Evolutionary conservation across 2,113 vertebrate species (phyloP).

Genomic region (Chamaea fasciata): DNA sequence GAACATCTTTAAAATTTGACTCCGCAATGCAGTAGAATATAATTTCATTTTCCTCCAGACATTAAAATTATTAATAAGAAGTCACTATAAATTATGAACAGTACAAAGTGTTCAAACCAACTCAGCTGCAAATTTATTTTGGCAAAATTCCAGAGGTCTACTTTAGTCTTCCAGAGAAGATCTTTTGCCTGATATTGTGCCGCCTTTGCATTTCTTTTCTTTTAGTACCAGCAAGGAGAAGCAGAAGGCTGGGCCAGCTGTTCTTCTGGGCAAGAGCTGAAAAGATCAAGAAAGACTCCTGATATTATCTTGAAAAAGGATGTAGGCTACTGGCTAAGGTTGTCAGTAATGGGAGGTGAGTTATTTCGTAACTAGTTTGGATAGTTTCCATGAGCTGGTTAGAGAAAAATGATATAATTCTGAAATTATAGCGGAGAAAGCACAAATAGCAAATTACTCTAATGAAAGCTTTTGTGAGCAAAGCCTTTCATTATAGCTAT

Average conservation of each 20-base stretch:
- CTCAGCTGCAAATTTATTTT: not conserved
- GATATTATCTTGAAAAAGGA: not conserved
- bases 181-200: not conserved
- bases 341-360: not conserved
- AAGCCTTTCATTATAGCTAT: not conserved
- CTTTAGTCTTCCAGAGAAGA: not conserved
- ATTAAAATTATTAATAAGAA: constrained; percentile 18
- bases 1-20: constrained; percentile 8
- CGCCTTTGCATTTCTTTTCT: not conserved
- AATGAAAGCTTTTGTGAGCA: not conserved
- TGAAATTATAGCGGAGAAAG: not conserved
- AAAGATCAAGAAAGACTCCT: not conserved
- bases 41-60: not conserved
- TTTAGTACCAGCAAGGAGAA: not conserved
- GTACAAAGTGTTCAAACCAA: not conserved
- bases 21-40: not conserved
- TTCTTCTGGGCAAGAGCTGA: not conserved
- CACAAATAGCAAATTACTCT: not conserved
- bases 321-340: not conserved
- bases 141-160: not conserved
- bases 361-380: not conserved
- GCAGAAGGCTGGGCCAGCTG: not conserved
- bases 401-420: not conserved
- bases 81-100: not conserved
- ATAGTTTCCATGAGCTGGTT: not conserved